These are phyloP conservation scores for Scaptomyza hsui DNA, from an alignment of 1,140 invertebrate species.

Conservation along the genomic window DNA sequence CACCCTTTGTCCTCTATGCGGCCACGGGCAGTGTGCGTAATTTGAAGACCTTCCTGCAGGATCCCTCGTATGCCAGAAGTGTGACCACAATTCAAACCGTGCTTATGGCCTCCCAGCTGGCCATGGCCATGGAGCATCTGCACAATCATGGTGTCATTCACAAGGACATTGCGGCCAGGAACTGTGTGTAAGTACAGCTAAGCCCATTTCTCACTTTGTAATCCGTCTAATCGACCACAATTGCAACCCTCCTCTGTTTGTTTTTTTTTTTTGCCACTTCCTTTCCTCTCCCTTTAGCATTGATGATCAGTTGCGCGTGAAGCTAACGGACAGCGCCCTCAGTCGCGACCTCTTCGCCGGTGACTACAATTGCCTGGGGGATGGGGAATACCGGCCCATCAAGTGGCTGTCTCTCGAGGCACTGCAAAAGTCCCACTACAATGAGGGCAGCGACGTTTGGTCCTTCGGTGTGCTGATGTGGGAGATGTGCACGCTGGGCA, in stretches of 20 bases:
- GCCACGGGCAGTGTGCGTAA: constrained; percentile 92
- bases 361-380: constrained; percentile 97
- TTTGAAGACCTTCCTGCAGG: constrained; percentile 91
- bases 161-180: constrained; percentile 95
- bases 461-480: constrained; percentile 96
- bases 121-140: constrained; percentile 92
- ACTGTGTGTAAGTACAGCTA: constrained; percentile 88
- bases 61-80: constrained; percentile 86
- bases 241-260: neutral
- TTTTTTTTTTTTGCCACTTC: neutral
- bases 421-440: constrained; percentile 92
- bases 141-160: constrained; percentile 96
- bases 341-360: constrained; percentile 96
- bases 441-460: constrained; percentile 96
- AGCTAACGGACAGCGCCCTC: constrained; percentile 96
- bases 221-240: constrained; percentile 8
- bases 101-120: constrained; percentile 95
- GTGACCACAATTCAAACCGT: constrained; percentile 97
- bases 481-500: constrained; percentile 96
- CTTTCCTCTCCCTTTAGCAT: constrained; percentile 83
- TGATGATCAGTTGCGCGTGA: constrained; percentile 94
- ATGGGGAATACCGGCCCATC: constrained; percentile 97
- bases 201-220: neutral
- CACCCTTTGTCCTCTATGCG: constrained; percentile 95
- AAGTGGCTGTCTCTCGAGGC: constrained; percentile 97